Evolutionary conservation across 2,113 vertebrate genomes (phyloP).

Genomic region (Neomonachus schauinslandi): DNA sequence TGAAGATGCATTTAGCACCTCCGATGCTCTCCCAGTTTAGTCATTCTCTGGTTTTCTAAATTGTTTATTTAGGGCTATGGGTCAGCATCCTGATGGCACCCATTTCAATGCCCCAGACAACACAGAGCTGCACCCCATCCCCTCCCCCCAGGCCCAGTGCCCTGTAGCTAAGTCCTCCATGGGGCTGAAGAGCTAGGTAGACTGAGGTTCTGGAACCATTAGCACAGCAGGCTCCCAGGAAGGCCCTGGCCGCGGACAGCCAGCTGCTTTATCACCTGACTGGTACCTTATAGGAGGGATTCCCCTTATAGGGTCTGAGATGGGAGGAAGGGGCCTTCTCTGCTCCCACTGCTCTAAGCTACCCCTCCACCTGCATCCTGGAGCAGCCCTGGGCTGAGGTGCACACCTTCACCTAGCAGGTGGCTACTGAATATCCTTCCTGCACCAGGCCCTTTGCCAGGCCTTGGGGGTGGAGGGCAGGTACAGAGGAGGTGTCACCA

Average conservation of each 20-base stretch:
- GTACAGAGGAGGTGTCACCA: neutral
- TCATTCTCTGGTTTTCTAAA: neutral
- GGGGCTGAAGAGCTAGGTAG: neutral
- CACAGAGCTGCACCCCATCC: accelerated
- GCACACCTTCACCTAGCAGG: neutral
- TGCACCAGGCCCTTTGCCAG: neutral
- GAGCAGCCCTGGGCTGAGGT: neutral
- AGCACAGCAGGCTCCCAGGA: neutral
- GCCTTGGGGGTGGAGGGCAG: neutral
- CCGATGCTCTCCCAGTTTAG: neutral
- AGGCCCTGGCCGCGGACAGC: neutral
- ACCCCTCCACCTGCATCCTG: neutral
- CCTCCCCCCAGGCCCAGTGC: neutral
- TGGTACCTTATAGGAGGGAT: neutral
- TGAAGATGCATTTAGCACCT: neutral
- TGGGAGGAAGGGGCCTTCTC: neutral
- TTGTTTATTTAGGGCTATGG: neutral
- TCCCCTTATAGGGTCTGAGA: neutral
- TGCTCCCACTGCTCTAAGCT: neutral
- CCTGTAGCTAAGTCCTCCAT: neutral
- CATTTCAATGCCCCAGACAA: neutral
- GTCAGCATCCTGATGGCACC: neutral
- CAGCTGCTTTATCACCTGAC: neutral
- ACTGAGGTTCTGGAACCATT: neutral
- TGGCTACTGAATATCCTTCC: neutral